Evolutionary conservation across 2,113 vertebrate genomes (phyloP).

Genomic region (Charina bottae): DNA sequence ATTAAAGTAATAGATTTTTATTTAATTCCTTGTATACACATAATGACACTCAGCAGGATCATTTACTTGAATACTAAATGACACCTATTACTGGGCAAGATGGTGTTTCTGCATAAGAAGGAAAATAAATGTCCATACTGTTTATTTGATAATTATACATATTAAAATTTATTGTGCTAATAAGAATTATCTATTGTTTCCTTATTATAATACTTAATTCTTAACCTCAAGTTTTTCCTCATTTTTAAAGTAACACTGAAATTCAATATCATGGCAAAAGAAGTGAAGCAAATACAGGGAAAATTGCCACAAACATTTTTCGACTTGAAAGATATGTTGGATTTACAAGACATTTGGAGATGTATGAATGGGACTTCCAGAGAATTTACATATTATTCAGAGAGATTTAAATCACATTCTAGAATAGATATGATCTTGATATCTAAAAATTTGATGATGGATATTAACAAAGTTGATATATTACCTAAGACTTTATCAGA

Average conservation of each 20-base stretch:
- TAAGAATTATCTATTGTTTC: not conserved
- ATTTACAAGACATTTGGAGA: no score
- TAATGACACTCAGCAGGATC: not conserved
- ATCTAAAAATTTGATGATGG: no score
- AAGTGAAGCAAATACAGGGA: no score
- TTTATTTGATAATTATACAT: not conserved
- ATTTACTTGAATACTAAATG: not conserved
- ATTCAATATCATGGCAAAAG: not conserved
- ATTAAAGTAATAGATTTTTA: slow-evolving; percentile 6
- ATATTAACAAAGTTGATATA: no score
- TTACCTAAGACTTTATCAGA: no score
- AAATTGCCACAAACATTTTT: no score
- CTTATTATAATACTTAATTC: not conserved
- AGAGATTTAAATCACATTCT: no score
- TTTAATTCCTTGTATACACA: not conserved
- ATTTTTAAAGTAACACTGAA: not conserved
- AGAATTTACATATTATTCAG: no score
- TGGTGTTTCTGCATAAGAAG: not conserved
- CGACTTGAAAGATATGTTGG: no score
- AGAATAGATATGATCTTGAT: no score
- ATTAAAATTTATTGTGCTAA: not conserved
- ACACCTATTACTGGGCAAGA: not conserved
- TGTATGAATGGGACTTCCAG: no score
- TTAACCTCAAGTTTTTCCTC: not conserved
- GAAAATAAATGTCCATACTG: not conserved